phyloP scores from a whole-genome alignment of 2,113 vertebrate species.

The Neodontobutis hainanensis region DNA sequence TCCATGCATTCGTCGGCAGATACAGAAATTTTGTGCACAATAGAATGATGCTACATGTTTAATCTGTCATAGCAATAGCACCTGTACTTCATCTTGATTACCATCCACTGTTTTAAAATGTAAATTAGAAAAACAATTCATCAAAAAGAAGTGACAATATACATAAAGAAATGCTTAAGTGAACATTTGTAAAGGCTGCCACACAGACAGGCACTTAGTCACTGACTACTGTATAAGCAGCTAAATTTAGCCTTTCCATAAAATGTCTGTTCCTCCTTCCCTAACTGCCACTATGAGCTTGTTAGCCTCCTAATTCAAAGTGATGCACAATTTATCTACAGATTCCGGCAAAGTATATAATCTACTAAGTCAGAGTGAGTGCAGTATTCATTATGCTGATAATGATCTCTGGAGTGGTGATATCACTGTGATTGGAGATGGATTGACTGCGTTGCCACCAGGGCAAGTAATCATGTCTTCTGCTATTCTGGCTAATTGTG shows the following conservation, averaged over 20 bases:
- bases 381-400: conserved; percentile 50
- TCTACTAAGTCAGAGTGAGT: conserved; percentile 37
- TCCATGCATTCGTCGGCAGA: neutral
- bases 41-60: neutral
- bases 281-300: conserved; percentile 13
- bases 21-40: neutral
- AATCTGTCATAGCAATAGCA: neutral
- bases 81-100: neutral
- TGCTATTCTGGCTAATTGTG: conserved; percentile 65
- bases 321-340: conserved; percentile 16
- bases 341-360: conserved; percentile 22
- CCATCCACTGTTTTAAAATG: neutral
- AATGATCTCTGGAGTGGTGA: conserved; percentile 49
- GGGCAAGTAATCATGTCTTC: conserved; percentile 58
- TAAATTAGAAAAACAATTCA: neutral
- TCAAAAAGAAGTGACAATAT: neutral
- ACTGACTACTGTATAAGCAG: conserved; percentile 4
- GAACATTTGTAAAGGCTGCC: neutral
- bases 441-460: conserved; percentile 43
- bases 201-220: conserved; percentile 5
- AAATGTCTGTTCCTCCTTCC: conserved; percentile 13
- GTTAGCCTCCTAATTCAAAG: conserved; percentile 39
- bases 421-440: conserved; percentile 51
- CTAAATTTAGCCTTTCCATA: conserved; percentile 6
- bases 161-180: neutral